A percentile compares a stretch with the other conserved stretches of the same genome.
phyloP scores from a whole-genome alignment of 1,140 invertebrate species.

The Leguminivora glycinivorella region DNA sequence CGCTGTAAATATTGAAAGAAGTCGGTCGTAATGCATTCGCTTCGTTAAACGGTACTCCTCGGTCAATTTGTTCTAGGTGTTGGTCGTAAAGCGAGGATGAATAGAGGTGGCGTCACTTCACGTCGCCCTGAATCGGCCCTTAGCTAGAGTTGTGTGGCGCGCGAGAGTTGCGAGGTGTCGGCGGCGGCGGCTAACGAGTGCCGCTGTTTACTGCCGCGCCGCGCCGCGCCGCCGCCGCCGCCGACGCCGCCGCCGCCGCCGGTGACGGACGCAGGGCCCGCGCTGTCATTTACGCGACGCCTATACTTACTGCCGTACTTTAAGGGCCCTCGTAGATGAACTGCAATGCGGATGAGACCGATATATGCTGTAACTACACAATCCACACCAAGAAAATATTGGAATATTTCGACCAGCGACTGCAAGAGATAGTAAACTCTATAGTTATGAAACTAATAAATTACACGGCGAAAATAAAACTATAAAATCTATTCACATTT shows the following conservation, averaged over 20 bases:
- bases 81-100: constrained; percentile 14
- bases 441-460: not conserved
- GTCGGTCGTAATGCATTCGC: not conserved
- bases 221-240: too few relatives aligned
- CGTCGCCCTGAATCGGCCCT: constrained; percentile 3
- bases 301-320: not conserved
- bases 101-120: not conserved
- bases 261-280: not conserved
- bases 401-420: not conserved
- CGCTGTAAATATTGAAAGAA: not conserved
- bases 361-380: too few relatives aligned
- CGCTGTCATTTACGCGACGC: not conserved
- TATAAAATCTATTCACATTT: too few relatives aligned
- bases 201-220: too few relatives aligned
- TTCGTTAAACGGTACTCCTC: constrained; percentile 8
- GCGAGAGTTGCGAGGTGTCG: constrained; percentile 12
- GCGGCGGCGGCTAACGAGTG: not conserved
- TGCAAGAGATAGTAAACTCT: not conserved
- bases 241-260: not conserved
- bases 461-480: not conserved
- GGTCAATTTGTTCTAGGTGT: constrained; percentile 17
- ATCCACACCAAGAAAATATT: too few relatives aligned
- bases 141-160: not conserved
- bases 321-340: constrained; percentile 2
- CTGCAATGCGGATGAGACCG: not conserved